Conservation (phyloP, 2,888 invertebrate species). For the Thereva unica region DNA sequence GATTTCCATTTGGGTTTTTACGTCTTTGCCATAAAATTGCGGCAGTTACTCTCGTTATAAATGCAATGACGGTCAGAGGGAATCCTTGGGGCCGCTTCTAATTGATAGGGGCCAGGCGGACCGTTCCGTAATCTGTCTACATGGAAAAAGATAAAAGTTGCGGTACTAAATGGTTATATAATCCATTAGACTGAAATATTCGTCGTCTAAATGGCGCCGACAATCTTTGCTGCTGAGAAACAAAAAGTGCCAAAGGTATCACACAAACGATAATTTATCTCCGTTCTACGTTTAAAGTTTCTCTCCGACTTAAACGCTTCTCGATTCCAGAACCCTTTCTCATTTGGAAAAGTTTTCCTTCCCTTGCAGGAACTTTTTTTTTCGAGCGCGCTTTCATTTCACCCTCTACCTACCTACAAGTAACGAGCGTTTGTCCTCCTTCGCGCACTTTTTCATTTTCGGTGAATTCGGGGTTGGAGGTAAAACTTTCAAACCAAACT, state of each 20-base stretch:
- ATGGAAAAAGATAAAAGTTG: constrained; percentile 43
- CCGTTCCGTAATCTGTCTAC: constrained; percentile 24
- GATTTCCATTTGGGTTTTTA: constrained; percentile 20
- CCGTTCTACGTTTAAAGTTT: constrained; percentile 47
- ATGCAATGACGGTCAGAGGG: constrained; percentile 7
- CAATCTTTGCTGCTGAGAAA: constrained; percentile 45
- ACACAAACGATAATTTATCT: constrained; percentile 48
- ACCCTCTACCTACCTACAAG: constrained; percentile 13
- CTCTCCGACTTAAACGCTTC: constrained; percentile 44
- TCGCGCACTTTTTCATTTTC: constrained; percentile 32
- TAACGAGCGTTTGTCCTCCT: constrained; percentile 28
- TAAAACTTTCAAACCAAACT: constrained; percentile 32
- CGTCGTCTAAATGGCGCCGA: constrained; percentile 46
- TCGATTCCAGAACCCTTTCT: constrained; percentile 44
- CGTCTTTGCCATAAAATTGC: constrained; percentile 13
- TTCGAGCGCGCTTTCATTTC: constrained; percentile 17
- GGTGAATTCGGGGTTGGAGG: constrained; percentile 21
- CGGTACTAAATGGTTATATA: constrained; percentile 46
- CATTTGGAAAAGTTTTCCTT: constrained; percentile 46
- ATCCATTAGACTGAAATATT: constrained; percentile 46
- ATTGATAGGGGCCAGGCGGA: constrained; percentile 16
- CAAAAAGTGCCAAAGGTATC: constrained; percentile 49
- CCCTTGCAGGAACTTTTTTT: constrained; percentile 37
- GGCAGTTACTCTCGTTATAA: constrained; percentile 7
- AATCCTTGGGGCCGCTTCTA: constrained; percentile 18